These are phyloP conservation scores for Ceratoteleas bidentatus DNA, from an alignment of 1,140 invertebrate species.

Conservation along the genomic window DNA sequence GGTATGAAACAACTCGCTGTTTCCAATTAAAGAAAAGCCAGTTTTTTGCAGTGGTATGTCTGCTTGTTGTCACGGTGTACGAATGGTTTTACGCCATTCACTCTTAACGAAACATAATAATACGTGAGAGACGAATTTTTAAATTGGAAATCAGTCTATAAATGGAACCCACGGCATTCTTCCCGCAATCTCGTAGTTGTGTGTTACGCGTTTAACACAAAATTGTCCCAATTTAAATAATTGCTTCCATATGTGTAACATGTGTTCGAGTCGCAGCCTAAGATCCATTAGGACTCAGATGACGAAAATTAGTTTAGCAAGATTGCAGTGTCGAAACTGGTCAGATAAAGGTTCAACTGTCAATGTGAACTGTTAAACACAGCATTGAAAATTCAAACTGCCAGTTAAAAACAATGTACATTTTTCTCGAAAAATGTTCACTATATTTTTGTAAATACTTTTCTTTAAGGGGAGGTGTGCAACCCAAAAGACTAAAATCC, in stretches of 20 bases:
- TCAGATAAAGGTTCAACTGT: conserved; percentile 19
- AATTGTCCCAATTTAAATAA: conserved; percentile 41
- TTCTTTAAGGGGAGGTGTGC: no score
- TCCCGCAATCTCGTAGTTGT: background rate
- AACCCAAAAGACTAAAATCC: no score
- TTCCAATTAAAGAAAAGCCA: background rate
- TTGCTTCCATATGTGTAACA: conserved; percentile 37
- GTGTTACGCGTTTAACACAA: background rate
- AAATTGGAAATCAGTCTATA: background rate
- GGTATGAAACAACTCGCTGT: no score
- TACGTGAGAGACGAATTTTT: background rate
- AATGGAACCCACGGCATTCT: background rate
- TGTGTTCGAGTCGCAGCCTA: conserved; percentile 27
- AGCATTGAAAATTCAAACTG: background rate
- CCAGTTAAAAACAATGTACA: no score
- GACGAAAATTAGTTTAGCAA: conserved; percentile 30
- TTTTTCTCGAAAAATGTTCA: no score
- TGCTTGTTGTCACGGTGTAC: no score
- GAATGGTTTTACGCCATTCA: no score
- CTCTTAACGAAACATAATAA: no score
- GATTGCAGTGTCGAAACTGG: conserved; percentile 33
- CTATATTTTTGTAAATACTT: no score
- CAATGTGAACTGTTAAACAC: background rate
- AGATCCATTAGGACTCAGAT: conserved; percentile 30
- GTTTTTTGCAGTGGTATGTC: background rate